Base-by-base conservation (phyloP, 2,113 vertebrate genomes). In the Choloepus hoffmanni region DNA sequence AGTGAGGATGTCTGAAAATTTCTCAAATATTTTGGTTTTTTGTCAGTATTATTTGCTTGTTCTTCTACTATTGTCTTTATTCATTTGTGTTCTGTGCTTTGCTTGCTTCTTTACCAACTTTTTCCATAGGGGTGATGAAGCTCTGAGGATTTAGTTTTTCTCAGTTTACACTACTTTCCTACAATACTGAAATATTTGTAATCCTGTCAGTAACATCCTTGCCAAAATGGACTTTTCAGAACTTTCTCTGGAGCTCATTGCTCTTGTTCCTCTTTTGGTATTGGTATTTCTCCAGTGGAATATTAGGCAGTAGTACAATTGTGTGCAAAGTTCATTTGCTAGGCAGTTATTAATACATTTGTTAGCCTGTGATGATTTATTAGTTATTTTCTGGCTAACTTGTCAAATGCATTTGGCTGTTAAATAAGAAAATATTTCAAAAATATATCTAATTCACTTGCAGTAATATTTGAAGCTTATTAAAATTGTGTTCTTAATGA, bases 71-170 rank as follows among this genome's bases (percentile, higher is more conserved):
- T 82, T 53, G 19, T 36, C 58, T 60, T 79, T 53, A 24, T 40
- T 76, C 45, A 6, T 0, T 86, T 90, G 30, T 40, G 23, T 53
- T 36, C 30, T 67, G 14, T 78, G 62, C 36, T 87, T 60, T 26
- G 12, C 36, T 85, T 94, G 36, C 33, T 76, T 65, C 68, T 68
- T 92, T 92, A 73, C 67, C 36, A 74, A 19, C 63, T 92, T 95
- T 97, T 97, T 94, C 96, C 90, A 92, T 62, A 74, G 60, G 94
- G 88, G 79, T 81, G 74, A 92, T 94, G 93, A 96, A 97, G 43
- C 83, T 74, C 26, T 21, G 2, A 78, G 86, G 86, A 92, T 81
- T 95, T 87, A 53, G 62, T 85, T 95, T 97, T 96, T 94, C 85
- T 97, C 83, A 23, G 19, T 83, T 96, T 88, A 85, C 19, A 58